A percentile compares a stretch with the other conserved stretches of the same genome.
These are phyloP conservation scores for Tetrao urogallus DNA, from an alignment of 2,113 vertebrate genomes.

Conservation along the genomic window DNA sequence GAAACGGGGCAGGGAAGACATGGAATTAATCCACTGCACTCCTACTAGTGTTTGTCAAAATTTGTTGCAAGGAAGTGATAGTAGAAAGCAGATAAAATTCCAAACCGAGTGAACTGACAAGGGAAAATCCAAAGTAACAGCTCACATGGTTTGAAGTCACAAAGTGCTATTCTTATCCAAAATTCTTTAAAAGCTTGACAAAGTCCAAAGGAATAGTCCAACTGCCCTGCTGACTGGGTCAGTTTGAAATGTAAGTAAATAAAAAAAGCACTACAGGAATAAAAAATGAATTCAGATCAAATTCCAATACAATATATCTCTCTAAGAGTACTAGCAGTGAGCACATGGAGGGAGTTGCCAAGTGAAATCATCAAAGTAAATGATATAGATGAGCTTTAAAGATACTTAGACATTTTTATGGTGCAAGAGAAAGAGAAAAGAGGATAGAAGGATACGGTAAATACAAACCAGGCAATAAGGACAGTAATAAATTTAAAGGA, in stretches of 20 bases:
- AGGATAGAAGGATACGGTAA: neutral
- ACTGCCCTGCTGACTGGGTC: neutral
- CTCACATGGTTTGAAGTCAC: neutral
- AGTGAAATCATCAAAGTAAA: constrained; percentile 26
- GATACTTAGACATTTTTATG: constrained; percentile 18
- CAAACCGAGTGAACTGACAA: neutral
- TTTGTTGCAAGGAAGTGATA: neutral
- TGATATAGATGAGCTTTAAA: neutral
- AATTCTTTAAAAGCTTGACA: neutral
- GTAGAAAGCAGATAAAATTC: neutral
- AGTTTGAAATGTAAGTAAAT: neutral
- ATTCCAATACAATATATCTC: neutral
- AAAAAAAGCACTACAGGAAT: neutral
- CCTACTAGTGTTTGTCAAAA: neutral
- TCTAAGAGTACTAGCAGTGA: neutral
- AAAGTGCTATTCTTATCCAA: neutral
- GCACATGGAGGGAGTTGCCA: neutral
- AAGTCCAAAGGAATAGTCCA: neutral
- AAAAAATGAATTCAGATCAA: neutral
- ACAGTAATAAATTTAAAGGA: neutral
- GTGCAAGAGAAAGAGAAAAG: neutral
- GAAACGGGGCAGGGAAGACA: neutral
- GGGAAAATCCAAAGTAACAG: neutral
- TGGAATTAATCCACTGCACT: neutral
- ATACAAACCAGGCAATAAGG: neutral